A percentile compares a stretch with the other conserved stretches of the same genome.
Conservation (phyloP, 2,113 vertebrate species). For the Verasper variegatus region DNA sequence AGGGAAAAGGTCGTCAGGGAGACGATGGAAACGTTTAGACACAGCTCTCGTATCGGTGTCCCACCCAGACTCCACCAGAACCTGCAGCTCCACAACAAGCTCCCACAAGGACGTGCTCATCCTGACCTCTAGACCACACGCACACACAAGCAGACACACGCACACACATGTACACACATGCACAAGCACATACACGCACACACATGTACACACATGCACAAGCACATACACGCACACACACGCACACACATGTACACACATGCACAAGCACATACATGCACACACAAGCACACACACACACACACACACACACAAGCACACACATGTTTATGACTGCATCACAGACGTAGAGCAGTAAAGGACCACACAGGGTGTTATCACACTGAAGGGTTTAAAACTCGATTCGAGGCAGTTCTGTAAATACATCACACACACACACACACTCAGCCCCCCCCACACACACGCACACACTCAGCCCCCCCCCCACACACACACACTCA, state of each 20-base stretch:
- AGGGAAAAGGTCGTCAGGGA: too few species aligned
- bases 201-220: background rate
- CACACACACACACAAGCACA: background rate
- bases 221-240: background rate
- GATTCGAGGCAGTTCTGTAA: too few species aligned
- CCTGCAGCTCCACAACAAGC: too few species aligned
- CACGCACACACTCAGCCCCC: background rate
- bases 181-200: background rate
- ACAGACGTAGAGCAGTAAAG: background rate
- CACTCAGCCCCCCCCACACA: too few species aligned
- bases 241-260: background rate
- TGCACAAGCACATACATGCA: background rate
- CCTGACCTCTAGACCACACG: background rate
- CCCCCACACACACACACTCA: background rate
- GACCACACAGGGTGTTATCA: slow-evolving; percentile 29
- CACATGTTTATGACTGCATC: background rate
- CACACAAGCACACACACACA: background rate
- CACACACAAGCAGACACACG: background rate
- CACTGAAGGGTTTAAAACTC: background rate
- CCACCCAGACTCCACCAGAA: too few species aligned
- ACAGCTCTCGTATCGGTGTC: too few species aligned
- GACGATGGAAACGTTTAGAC: too few species aligned
- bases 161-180: background rate
- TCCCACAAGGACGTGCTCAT: too few species aligned
- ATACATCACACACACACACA: background rate